phyloP scores from a whole-genome alignment of 30 jellyfish, hydroid and myxozoan genomes.

The Rhopilema esculentum region DNA sequence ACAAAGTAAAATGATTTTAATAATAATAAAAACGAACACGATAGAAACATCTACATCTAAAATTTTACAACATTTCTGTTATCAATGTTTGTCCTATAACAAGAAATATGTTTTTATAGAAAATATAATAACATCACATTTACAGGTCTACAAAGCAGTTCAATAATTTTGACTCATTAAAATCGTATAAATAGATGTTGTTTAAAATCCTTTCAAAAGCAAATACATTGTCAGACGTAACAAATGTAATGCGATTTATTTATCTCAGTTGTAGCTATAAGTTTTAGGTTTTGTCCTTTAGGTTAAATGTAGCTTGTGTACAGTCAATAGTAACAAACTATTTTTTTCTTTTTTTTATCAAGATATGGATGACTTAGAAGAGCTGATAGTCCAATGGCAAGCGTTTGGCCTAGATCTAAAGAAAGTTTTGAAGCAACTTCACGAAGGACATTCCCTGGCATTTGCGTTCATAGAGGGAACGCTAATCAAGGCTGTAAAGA shows the following conservation, averaged over 20 bases:
- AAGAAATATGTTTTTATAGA: background rate
- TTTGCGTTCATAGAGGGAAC: constrained; percentile 91
- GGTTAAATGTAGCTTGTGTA: too few relatives aligned
- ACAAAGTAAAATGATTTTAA: too few relatives aligned
- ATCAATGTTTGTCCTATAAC: background rate
- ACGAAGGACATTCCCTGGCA: constrained; percentile 74
- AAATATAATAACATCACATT: background rate
- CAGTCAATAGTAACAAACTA: too few relatives aligned
- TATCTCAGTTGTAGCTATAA: too few relatives aligned
- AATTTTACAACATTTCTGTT: background rate
- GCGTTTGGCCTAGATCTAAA: constrained; percentile 53
- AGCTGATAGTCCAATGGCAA: constrained; percentile 46
- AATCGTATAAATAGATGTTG: background rate
- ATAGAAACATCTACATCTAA: too few relatives aligned
- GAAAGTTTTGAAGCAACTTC: constrained; percentile 49
- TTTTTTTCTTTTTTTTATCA: constrained; percentile 10
- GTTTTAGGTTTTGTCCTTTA: too few relatives aligned
- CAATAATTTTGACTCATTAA: background rate
- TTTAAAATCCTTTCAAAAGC: background rate
- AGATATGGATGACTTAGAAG: constrained; percentile 40
- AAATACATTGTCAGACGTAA: background rate
- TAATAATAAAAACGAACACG: background rate
- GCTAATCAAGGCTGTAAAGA: constrained; percentile 71
- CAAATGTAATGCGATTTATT: too few relatives aligned
- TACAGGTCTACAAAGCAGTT: background rate